Percentiles rank a stretch among this genome's conserved stretches.
Conservation (phyloP, 2,888 invertebrate species). For the Athalia rosae region DNA sequence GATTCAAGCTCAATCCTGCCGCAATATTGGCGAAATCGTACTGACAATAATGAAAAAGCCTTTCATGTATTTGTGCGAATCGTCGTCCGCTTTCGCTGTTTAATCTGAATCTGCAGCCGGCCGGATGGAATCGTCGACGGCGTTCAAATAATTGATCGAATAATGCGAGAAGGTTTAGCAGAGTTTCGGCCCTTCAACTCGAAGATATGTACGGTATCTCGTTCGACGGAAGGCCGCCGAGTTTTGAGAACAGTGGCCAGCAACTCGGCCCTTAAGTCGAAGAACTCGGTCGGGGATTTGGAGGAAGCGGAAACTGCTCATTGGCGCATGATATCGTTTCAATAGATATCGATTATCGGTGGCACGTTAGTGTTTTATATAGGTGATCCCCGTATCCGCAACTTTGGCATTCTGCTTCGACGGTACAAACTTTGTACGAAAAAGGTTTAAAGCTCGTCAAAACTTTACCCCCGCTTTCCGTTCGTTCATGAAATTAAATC, state of each 20-base stretch:
- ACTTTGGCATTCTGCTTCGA: constrained; percentile 26
- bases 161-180: constrained; percentile 12
- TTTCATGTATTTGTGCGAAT: not conserved
- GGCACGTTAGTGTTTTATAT: constrained; percentile 30
- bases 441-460: constrained; percentile 35
- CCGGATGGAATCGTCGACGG: constrained; percentile 1
- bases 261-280: constrained; percentile 10
- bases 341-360: constrained; percentile 42
- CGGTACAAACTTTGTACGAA: constrained; percentile 32
- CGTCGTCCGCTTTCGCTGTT: not conserved
- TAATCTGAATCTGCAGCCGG: not conserved
- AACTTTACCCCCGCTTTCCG: constrained; percentile 5
- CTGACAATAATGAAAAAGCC: not conserved
- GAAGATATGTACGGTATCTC: not conserved
- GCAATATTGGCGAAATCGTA: no score
- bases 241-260: constrained; percentile 6
- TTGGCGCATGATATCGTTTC: constrained; percentile 37
- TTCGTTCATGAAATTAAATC: constrained; percentile 34
- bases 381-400: constrained; percentile 9
- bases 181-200: not conserved
- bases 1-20: not conserved
- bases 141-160: constrained; percentile 5
- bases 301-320: constrained; percentile 32
- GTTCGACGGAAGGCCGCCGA: not conserved
- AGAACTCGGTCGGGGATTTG: constrained; percentile 30